Percentiles rank a stretch among this genome's conserved stretches.
Conservation (phyloP, 2,113 vertebrate genomes). For the Irena cyanogastra region DNA sequence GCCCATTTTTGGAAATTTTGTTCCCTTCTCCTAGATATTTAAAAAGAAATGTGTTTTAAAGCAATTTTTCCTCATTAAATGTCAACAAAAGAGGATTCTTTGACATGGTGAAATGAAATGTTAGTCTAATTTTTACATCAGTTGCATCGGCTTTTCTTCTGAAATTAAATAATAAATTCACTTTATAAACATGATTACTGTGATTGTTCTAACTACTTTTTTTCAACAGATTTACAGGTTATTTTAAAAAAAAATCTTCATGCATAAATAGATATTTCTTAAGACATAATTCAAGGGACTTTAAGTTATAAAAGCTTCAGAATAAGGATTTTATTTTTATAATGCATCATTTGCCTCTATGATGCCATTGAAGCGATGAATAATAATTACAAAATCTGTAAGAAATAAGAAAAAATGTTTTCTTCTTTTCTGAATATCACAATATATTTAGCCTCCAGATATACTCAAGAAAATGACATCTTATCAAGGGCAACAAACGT, state of each 20-base stretch:
- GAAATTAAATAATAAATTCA: background rate
- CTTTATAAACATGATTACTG: background rate
- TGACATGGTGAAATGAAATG: background rate
- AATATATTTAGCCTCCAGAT: background rate
- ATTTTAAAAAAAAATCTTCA: background rate
- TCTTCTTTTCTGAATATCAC: background rate
- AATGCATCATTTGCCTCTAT: background rate
- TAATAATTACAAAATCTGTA: background rate
- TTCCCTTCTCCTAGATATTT: background rate
- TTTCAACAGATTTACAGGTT: background rate
- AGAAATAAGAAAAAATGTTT: background rate
- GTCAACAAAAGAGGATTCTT: background rate
- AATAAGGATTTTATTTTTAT: background rate
- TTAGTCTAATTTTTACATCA: background rate
- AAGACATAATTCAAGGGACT: background rate
- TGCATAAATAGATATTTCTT: background rate
- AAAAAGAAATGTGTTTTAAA: background rate
- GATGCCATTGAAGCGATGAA: background rate
- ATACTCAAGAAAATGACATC: background rate
- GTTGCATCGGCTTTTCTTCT: background rate
- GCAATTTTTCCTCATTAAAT: background rate
- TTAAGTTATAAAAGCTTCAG: background rate
- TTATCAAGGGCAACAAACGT: conserved; percentile 5
- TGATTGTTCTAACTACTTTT: background rate
- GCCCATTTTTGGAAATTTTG: background rate